Evolutionary conservation across 2,113 vertebrate genomes (phyloP).

Genomic region (Proteles cristata): DNA sequence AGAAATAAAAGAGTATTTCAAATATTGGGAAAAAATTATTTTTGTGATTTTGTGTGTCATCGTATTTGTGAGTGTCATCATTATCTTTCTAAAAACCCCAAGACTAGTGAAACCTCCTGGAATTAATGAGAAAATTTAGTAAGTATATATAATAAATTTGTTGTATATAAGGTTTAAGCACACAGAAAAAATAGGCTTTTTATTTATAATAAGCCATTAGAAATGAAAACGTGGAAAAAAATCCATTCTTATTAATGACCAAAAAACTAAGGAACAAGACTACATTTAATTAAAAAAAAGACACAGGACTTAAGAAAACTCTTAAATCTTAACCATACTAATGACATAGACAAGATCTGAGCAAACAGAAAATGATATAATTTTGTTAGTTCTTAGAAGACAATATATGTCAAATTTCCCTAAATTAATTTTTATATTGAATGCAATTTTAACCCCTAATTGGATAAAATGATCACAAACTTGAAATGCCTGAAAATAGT

Average conservation of each 20-base stretch:
- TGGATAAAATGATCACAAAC: conserved; percentile 39
- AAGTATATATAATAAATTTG: not conserved
- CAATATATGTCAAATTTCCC: not conserved
- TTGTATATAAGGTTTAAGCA: not conserved
- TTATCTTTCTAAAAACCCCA: conserved; percentile 15
- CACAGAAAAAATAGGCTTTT: conserved; percentile 5
- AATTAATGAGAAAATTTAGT: conserved; percentile 26
- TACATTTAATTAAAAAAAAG: not conserved
- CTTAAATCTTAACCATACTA: conserved; percentile 27
- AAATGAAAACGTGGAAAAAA: conserved; percentile 39
- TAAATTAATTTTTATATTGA: conserved; percentile 27
- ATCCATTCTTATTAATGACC: conserved; percentile 35
- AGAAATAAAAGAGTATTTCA: not conserved
- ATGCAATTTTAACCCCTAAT: not conserved
- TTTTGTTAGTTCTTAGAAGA: conserved; percentile 46
- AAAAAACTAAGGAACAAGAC: conserved; percentile 14
- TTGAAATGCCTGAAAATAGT: conserved; percentile 9
- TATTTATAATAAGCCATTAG: conserved; percentile 27
- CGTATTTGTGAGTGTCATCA: not conserved
- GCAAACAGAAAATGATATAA: conserved; percentile 7
- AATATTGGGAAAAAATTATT: not conserved
- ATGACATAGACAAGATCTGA: conserved; percentile 20
- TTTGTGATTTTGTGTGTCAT: not conserved
- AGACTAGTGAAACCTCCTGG: not conserved
- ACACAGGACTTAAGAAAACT: not conserved